Conservation (phyloP, 2,113 vertebrate genomes). For the Excalfactoria chinensis region DNA sequence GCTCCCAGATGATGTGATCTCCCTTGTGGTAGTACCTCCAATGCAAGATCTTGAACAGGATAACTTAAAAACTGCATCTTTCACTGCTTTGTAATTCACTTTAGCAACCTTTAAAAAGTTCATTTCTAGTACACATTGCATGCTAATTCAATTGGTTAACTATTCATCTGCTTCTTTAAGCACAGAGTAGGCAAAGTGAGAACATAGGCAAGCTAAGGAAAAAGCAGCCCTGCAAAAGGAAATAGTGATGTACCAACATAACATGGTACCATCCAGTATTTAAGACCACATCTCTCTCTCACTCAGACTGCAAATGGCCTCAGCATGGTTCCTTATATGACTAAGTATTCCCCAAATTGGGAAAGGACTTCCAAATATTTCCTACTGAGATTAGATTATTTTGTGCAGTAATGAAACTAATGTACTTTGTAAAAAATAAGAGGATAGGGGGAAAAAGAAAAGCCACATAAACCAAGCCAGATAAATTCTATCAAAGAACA, state of each 20-base stretch:
- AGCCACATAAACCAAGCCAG: neutral
- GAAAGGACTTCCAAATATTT: neutral
- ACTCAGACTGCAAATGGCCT: neutral
- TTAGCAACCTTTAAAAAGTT: neutral
- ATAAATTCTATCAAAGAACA: neutral
- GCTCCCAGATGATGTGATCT: slow-evolving; percentile 36
- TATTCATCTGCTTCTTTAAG: neutral
- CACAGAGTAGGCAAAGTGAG: neutral
- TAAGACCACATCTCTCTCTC: neutral
- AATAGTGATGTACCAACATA: neutral
- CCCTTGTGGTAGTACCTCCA: slow-evolving; percentile 17
- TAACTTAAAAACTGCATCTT: slow-evolving; percentile 14
- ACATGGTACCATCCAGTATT: neutral
- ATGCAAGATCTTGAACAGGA: neutral
- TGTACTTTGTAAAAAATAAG: neutral
- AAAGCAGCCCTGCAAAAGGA: neutral
- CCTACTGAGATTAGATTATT: neutral
- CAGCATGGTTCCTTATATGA: rapidly evolving
- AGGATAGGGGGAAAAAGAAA: rapidly evolving
- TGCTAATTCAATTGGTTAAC: neutral
- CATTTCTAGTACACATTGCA: neutral
- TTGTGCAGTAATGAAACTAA: neutral
- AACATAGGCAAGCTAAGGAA: neutral
- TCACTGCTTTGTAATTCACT: neutral
- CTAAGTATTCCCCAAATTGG: neutral